A percentile compares a stretch with the other conserved stretches of the same genome.
Evolutionary conservation across 2,113 vertebrate species (phyloP).

Genomic region (Oreochromis tanganicae): DNA sequence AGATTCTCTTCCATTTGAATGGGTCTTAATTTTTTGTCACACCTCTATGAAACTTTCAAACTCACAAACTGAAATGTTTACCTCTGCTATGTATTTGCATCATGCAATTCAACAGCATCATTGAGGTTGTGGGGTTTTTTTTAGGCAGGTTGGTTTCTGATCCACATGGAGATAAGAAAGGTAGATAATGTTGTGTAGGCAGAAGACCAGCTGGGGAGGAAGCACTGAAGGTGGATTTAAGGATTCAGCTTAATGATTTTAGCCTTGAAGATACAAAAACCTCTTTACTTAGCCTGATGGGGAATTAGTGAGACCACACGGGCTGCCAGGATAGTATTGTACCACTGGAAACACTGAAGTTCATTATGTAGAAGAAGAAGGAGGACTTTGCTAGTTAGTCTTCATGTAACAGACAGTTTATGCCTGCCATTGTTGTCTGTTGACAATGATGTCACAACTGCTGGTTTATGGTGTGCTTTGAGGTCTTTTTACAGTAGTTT

Average conservation of each 20-base stretch:
- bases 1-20: not conserved
- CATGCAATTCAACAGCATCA: not conserved
- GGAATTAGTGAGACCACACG: not conserved
- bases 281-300: not conserved
- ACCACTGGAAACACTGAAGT: not conserved
- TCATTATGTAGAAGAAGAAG: not conserved
- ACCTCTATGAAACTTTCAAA: not conserved
- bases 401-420: not conserved
- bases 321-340: not conserved
- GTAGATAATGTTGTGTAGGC: not conserved
- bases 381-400: not conserved
- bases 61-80: not conserved
- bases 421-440: not conserved
- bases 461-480: not conserved
- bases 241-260: not conserved
- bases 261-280: not conserved
- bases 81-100: not conserved
- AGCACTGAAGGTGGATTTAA: not conserved
- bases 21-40: not conserved
- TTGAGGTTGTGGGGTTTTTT: accelerated
- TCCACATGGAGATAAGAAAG: not conserved
- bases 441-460: not conserved
- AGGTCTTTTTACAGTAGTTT: not conserved
- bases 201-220: not conserved
- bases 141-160: not conserved